Evolutionary conservation across 2,888 invertebrate genomes (phyloP), one percentile per base, ranked within the genome.

Genomic region (Pecten maximus): DNA sequence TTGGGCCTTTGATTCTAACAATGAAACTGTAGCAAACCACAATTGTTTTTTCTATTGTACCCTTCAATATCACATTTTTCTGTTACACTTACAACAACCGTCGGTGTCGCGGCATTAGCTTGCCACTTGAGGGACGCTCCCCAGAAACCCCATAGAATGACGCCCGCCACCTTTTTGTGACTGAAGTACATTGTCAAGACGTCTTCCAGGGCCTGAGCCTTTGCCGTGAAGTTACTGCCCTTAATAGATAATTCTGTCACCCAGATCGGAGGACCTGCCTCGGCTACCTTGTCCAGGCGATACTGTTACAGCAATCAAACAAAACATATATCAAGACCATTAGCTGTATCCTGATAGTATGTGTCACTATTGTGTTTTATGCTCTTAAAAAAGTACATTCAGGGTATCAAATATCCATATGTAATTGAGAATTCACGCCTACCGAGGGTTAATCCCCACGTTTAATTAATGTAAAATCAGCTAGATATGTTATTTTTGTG

Each of bases 141-240:
- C 94, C 94, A 95, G 90, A 94, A 94, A 40, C 94, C 94, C 95
- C 95, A 95, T 1, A 94, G 40, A 48, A 93, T 48, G 19, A 93
- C 60, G n/a, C 92, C 93, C 23, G 91, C 90, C 40, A 93, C 89
- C 12, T 60, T 87, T 2, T 91, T 92, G 23, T 92, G 91, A 90
- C 93, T 92, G 40, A 91, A 92, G 74, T 88, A 91, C 74, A 93
- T 89, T 12, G 90, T 92, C 44, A 92, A 40, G 2, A 92, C 86
- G 35, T 93, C 88, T 50, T 93, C 92, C n/a, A 92, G 40, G 6
- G 90, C 87, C 0, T 74, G n/a, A 3, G 94, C 94, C 87, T 92
- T 93, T 40, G 89, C 87, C 40, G 89, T 90, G 15, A 87, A 91
- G 86, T 94, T 89, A 0, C 90, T 15, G 10, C 92, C 91, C 0